Conservation (phyloP, 2,888 invertebrate genomes). For the Drosophila cracens region DNA sequence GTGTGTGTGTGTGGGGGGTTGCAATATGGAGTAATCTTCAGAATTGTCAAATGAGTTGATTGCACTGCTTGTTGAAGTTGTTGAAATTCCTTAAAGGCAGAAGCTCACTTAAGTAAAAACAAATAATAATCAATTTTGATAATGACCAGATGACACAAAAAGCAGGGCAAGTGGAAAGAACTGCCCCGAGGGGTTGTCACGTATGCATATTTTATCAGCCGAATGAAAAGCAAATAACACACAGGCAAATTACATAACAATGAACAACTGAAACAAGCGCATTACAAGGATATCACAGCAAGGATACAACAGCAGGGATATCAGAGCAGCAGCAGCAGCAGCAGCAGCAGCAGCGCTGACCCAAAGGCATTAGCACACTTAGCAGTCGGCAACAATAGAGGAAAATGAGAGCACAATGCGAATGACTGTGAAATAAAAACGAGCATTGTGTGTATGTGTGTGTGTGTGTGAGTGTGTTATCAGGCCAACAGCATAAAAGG, state of each 20-base stretch:
- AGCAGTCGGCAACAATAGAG: slow-evolving; percentile 31
- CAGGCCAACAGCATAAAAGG: slow-evolving; percentile 19
- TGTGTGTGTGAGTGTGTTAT: slow-evolving; percentile 44
- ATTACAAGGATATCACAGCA: slow-evolving; percentile 71
- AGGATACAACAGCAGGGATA: slow-evolving; percentile 57
- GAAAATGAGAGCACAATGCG: slow-evolving; percentile 31
- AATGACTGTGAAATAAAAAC: slow-evolving; percentile 42
- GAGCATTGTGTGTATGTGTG: slow-evolving; percentile 30
- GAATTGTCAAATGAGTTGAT: slow-evolving; percentile 12
- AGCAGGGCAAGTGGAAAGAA: background rate
- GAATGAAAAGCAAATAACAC: slow-evolving; percentile 73
- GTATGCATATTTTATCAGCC: slow-evolving; percentile 66
- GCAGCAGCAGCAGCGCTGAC: slow-evolving; percentile 45
- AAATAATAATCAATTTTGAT: slow-evolving; percentile 33
- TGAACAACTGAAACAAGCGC: slow-evolving; percentile 68
- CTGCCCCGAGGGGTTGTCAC: background rate
- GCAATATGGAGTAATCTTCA: slow-evolving; percentile 10
- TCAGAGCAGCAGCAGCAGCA: slow-evolving; percentile 24
- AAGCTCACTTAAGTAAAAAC: slow-evolving; percentile 4
- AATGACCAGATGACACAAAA: slow-evolving; percentile 31
- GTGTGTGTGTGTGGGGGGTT: background rate
- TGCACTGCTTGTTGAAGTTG: background rate
- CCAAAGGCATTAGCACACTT: slow-evolving; percentile 69
- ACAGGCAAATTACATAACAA: slow-evolving; percentile 74
- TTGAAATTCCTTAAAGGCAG: background rate